These are phyloP conservation scores for Orussus abietinus DNA, from an alignment of 1,140 invertebrate species.

Conservation along the genomic window DNA sequence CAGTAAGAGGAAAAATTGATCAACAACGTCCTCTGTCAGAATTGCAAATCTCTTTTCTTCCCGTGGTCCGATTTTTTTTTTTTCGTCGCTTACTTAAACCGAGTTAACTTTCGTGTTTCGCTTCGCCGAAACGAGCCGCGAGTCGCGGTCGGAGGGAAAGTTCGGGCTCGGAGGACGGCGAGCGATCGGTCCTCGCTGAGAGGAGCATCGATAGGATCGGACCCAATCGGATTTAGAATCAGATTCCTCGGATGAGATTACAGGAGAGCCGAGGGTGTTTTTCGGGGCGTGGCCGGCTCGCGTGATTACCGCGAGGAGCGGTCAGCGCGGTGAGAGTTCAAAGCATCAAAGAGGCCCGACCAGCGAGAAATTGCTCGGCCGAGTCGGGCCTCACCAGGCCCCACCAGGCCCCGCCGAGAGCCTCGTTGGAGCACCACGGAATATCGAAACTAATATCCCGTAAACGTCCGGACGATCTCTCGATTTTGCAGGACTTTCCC, in stretches of 20 bases:
- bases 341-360: slow-evolving; percentile 52
- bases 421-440: too few species aligned
- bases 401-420: too few species aligned
- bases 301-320: slow-evolving; percentile 52
- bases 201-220: slow-evolving; percentile 21
- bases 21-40: too few species aligned
- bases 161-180: too few species aligned
- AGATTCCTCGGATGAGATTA: slow-evolving; percentile 24
- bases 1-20: too few species aligned
- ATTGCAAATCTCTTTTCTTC: not conserved
- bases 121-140: not conserved
- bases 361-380: slow-evolving; percentile 52
- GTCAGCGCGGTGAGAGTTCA: slow-evolving; percentile 54
- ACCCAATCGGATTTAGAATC: slow-evolving; percentile 19
- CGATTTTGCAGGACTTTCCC: slow-evolving; percentile 8
- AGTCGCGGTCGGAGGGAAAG: too few species aligned
- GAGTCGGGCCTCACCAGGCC: too few species aligned
- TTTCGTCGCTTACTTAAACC: slow-evolving; percentile 3
- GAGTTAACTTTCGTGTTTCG: slow-evolving; percentile 3
- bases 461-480: slow-evolving; percentile 22
- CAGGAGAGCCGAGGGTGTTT: slow-evolving; percentile 47
- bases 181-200: too few species aligned
- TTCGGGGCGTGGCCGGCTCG: slow-evolving; percentile 50
- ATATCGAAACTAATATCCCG: too few species aligned
- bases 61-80: slow-evolving; percentile 9